Conservation (phyloP, 2,113 vertebrate genomes). For the Egretta garzetta region DNA sequence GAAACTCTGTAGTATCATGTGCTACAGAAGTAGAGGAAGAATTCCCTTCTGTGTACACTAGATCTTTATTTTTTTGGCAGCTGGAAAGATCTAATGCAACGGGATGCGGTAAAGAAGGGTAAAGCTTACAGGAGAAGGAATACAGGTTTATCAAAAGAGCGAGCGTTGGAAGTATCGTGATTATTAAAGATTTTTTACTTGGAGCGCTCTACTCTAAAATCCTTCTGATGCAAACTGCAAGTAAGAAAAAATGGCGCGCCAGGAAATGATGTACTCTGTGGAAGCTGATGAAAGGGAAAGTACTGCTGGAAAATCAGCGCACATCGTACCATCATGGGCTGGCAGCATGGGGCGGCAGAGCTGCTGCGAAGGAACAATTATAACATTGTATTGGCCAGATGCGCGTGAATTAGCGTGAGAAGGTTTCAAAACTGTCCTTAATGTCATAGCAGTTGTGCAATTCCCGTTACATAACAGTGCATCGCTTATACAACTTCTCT, state of each 20-base stretch:
- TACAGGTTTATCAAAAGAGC: accelerated
- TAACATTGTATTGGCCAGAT: not conserved
- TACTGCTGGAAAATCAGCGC: not conserved
- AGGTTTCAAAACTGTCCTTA: accelerated
- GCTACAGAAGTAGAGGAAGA: not conserved
- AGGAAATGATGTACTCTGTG: accelerated
- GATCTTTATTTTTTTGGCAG: not conserved
- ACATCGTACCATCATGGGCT: accelerated
- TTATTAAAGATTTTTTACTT: not conserved
- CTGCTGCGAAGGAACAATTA: accelerated
- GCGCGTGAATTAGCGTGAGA: not conserved
- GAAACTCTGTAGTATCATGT: not conserved
- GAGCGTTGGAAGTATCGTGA: accelerated
- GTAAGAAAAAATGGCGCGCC: accelerated
- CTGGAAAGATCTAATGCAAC: accelerated
- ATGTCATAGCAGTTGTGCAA: accelerated
- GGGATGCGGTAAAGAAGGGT: not conserved
- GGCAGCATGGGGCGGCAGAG: not conserved
- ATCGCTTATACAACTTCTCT: not conserved
- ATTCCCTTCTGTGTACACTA: not conserved
- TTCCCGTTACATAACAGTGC: accelerated
- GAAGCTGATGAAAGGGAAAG: not conserved
- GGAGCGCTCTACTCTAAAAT: accelerated
- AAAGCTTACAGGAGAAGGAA: not conserved
- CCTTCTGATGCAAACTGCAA: accelerated